phyloP scores from a whole-genome alignment of 2,888 invertebrate genomes.

The Lepidonotus clava region DNA sequence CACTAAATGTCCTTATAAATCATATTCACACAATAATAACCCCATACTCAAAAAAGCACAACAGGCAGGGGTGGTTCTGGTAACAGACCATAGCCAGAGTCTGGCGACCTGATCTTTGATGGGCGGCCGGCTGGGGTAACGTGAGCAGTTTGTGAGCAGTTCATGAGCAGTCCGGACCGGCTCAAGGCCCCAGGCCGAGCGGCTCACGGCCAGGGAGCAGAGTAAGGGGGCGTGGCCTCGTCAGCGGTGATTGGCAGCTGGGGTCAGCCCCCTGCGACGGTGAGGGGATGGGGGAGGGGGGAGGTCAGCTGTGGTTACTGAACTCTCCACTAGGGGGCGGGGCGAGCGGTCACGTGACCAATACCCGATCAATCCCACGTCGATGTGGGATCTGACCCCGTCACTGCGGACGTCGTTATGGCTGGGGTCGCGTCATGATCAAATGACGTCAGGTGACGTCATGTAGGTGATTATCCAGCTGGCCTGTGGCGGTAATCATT shows the following conservation, averaged over 20 bases:
- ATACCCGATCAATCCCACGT: slow-evolving; percentile 31
- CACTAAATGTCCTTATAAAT: too few relatives aligned
- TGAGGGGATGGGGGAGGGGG: too few relatives aligned
- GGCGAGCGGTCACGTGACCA: slow-evolving; percentile 24
- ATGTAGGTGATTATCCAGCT: not conserved
- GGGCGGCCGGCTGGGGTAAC: too few relatives aligned
- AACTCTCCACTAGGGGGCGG: slow-evolving; percentile 2
- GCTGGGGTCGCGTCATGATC: not conserved
- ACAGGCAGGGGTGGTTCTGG: too few relatives aligned
- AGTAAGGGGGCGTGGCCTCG: slow-evolving; percentile 42
- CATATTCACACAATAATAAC: too few relatives aligned
- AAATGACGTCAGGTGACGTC: slow-evolving; percentile 15
- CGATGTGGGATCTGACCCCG: slow-evolving; percentile 16
- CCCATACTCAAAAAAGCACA: too few relatives aligned
- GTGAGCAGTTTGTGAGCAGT: too few relatives aligned
- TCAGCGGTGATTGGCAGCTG: not conserved
- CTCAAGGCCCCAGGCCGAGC: not conserved
- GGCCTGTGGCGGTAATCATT: too few relatives aligned
- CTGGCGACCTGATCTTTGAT: too few relatives aligned
- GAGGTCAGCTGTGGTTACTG: not conserved
- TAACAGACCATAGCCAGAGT: too few relatives aligned
- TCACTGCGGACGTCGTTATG: not conserved
- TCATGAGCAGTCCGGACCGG: too few relatives aligned
- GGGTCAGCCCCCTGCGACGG: not conserved
- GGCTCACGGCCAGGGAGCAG: not conserved